Percentiles rank a stretch among this genome's conserved stretches.
phyloP scores from a whole-genome alignment of 2,797 vertebrate genomes.

The Phalanger gymnotis region DNA sequence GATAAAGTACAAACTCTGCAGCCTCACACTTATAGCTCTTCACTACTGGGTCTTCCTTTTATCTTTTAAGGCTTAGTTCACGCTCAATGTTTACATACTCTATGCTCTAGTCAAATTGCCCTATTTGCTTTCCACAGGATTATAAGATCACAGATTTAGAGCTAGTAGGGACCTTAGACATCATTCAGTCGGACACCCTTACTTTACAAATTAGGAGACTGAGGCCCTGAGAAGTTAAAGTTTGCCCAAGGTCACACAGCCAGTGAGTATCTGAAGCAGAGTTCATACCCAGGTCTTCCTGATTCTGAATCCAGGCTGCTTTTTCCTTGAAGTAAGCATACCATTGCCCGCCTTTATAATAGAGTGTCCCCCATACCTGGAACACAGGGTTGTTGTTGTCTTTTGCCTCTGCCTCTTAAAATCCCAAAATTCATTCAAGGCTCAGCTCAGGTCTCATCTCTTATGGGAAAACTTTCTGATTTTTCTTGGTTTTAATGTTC shows the following conservation, averaged over 20 bases:
- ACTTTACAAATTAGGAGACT: not conserved
- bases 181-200: not conserved
- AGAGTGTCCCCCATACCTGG: not conserved
- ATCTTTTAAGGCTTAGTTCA: no score
- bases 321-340: not conserved
- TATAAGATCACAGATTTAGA: no score
- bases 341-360: not conserved
- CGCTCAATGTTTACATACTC: no score
- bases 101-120: no score
- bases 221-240: not conserved
- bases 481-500: not conserved
- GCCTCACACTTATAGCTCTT: no score
- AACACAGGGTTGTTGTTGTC: not conserved
- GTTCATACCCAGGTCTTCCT: not conserved
- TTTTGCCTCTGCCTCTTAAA: not conserved
- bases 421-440: not conserved
- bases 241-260: not conserved
- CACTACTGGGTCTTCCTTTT: no score
- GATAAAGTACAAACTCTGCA: no score
- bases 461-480: no score
- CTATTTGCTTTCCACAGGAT: no score
- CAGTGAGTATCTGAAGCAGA: not conserved
- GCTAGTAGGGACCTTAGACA: no score
- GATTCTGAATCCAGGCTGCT: not conserved
- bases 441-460: no score